Evolutionary conservation across 2,113 vertebrate genomes (phyloP), one percentile per base, ranked within the genome.

Genomic region (Melospiza georgiana): DNA sequence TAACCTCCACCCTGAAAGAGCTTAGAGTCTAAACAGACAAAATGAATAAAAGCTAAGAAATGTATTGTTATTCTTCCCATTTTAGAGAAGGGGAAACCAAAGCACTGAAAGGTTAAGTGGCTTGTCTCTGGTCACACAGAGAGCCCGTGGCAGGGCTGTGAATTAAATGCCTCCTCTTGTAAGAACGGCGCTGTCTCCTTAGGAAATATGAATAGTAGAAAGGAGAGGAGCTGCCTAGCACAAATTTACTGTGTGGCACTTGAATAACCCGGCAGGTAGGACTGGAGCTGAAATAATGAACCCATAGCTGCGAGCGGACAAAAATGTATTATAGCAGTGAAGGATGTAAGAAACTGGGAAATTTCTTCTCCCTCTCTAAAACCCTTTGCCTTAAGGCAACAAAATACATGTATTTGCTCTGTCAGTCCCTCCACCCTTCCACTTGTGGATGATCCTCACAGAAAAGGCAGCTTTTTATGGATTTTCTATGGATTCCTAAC

Each of bases 211-310:
- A 95, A 93, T 89, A 92, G 77, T 3, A 87, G 89, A 90, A 93
- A 89, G 51, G 83, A 95, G 48, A 62, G 88, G 55, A 92, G 72
- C 85, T 80, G 66, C 72, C 82, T 67, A 24, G 83, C 61, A 94
- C 43, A 83, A 59, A 93, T 92, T 94, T 89, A 58, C 88, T 95
- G 61, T 21, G 11, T 48, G 41, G 39, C 63, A 41, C 86, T 93
- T 92, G 89, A 96, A 96, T 92, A 95, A 93, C 57, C 73, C 89
- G 76, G 67, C 88, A 93, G 76, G 83, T 71, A 95, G 86, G 73
- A 49, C 52, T 89, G 72, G 55, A 87, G 68, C 74, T 59, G 87
- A 87, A 90, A 90, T 94, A 94, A 90, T 90, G 90, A 94, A 91
- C 73, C 5, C 20, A 84, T 41, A 92, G 59, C 51, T 72, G 43